phyloP scores from a whole-genome alignment of 2,797 vertebrate genomes.

The Arrhamphus sclerolepis region DNA sequence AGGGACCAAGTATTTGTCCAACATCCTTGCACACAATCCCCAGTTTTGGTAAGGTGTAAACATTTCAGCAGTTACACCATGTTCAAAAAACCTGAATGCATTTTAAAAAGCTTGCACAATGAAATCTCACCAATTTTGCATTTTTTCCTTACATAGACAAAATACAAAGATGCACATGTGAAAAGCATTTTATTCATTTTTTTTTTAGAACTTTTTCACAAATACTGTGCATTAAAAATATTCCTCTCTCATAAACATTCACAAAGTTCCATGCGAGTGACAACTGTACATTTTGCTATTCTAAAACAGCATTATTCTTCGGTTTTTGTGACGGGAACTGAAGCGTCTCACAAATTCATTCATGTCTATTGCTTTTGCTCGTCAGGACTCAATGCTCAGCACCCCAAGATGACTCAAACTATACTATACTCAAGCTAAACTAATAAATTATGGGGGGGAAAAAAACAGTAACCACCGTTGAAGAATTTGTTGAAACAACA shows the following conservation, averaged over 20 bases:
- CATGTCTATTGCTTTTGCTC: not conserved
- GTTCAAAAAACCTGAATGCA: no score
- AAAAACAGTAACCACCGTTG: not conserved
- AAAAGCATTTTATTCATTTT: no score
- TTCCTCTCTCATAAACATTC: not conserved
- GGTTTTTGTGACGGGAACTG: constrained; percentile 1
- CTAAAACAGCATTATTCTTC: not conserved
- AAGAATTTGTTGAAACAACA: constrained; percentile 32
- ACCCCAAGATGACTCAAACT: constrained; percentile 2
- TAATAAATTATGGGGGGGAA: not conserved
- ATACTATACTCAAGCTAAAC: no score
- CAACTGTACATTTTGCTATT: not conserved
- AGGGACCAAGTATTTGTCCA: no score
- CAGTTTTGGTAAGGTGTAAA: no score
- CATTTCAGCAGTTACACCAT: no score
- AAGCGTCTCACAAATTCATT: not conserved
- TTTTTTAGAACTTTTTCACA: no score
- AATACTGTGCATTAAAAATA: not conserved
- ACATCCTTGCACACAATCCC: no score
- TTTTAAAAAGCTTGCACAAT: no score
- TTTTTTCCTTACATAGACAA: no score
- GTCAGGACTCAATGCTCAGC: not conserved
- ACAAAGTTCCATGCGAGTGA: not conserved
- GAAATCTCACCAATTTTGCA: no score
- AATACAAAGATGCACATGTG: no score